Evolutionary conservation across 64 coral and sea anemone genomes (phyloP).

Genomic region (Stichodactyla helianthus): DNA sequence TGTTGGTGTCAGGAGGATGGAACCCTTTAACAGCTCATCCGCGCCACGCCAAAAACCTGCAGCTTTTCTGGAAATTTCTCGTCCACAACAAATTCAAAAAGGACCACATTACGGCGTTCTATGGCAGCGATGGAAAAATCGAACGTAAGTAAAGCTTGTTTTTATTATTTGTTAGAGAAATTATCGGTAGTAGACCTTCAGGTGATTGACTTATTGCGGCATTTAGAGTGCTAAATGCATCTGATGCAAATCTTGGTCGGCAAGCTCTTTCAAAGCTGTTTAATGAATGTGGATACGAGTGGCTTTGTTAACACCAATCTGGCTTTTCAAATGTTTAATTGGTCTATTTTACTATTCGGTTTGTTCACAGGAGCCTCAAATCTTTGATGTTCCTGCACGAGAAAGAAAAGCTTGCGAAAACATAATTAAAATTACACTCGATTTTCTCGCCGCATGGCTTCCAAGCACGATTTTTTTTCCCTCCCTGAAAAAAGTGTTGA

Average conservation of each 20-base stretch:
- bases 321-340: slow-evolving; percentile 42
- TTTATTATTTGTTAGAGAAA: not conserved
- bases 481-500: slow-evolving; percentile 3
- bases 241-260: slow-evolving; percentile 81
- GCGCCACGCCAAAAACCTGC: slow-evolving; percentile 56
- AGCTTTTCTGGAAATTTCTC: slow-evolving; percentile 78
- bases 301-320: slow-evolving; percentile 21
- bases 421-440: slow-evolving; percentile 4
- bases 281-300: slow-evolving; percentile 40
- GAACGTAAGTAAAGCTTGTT: slow-evolving; percentile 79
- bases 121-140: slow-evolving; percentile 58
- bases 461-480: not conserved
- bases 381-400: slow-evolving; percentile 10
- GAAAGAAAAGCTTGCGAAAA: not conserved
- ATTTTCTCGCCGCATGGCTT: not conserved
- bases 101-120: slow-evolving; percentile 72
- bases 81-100: slow-evolving; percentile 65
- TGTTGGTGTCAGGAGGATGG: slow-evolving; percentile 77
- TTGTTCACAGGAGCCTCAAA: not conserved
- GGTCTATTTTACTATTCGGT: slow-evolving; percentile 48
- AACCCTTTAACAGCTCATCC: slow-evolving; percentile 44
- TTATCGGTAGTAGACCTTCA: slow-evolving; percentile 6
- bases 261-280: slow-evolving; percentile 62
- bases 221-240: slow-evolving; percentile 28
- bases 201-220: not conserved